A percentile compares a stretch with the other conserved stretches of the same genome.
Evolutionary conservation across 2,797 vertebrate genomes (phyloP).

Genomic region (Tapirus indicus): DNA sequence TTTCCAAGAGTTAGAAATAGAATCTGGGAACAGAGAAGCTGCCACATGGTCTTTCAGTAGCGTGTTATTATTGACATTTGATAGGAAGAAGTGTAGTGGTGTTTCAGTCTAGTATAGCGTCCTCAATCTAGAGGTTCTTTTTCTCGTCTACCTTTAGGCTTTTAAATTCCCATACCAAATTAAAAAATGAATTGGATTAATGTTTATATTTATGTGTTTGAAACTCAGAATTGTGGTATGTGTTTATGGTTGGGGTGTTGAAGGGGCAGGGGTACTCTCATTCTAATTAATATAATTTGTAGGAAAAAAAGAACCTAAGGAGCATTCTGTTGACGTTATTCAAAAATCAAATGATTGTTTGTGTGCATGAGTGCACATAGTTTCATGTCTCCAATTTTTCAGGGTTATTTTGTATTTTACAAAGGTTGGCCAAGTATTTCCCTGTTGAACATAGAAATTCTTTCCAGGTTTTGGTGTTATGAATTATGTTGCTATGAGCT

Average conservation of each 20-base stretch:
- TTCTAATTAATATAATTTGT: background rate
- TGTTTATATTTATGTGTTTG: slow-evolving; percentile 45
- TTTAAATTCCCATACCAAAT: slow-evolving; percentile 7
- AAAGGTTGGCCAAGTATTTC: background rate
- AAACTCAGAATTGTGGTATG: background rate
- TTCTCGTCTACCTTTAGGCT: background rate
- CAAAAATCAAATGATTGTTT: background rate
- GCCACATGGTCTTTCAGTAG: background rate
- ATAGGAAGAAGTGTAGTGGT: background rate
- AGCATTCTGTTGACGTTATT: slow-evolving; percentile 15
- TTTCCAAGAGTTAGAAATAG: background rate
- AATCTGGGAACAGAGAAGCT: slow-evolving; percentile 6
- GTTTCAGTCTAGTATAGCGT: background rate
- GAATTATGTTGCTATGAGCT: background rate
- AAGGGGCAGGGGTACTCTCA: background rate
- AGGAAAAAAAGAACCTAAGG: background rate
- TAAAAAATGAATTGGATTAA: slow-evolving; percentile 43
- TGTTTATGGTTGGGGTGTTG: background rate
- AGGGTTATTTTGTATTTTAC: background rate
- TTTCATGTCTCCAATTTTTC: background rate
- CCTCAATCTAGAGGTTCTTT: background rate
- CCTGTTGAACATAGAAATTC: background rate
- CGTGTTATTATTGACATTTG: background rate
- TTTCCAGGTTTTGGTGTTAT: slow-evolving; percentile 3
- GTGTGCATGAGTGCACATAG: background rate